A percentile compares a stretch with the other conserved stretches of the same genome.
Evolutionary conservation across 2,113 vertebrate genomes (phyloP).

Genomic region (Chitala chitala): DNA sequence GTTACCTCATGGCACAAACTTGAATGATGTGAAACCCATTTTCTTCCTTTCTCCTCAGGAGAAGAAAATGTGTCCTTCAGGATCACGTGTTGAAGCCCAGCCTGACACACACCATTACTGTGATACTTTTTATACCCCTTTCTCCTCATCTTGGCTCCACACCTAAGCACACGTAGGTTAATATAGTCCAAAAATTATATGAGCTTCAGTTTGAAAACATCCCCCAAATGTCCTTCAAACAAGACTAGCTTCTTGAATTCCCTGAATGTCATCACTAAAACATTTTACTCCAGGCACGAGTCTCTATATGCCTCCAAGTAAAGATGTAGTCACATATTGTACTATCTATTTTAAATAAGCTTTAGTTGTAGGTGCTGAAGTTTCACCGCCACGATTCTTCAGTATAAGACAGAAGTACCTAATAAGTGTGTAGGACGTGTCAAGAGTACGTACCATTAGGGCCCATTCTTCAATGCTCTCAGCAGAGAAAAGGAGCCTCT

Average conservation of each 20-base stretch:
- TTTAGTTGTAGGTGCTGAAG: background rate
- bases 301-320: too few species aligned
- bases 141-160: too few species aligned
- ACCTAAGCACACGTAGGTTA: too few species aligned
- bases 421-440: background rate
- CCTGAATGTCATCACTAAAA: too few species aligned
- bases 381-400: background rate
- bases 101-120: constrained; percentile 6
- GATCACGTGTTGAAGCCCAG: background rate
- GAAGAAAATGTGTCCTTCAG: background rate
- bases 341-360: background rate
- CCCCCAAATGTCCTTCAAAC: too few species aligned
- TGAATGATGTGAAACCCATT: background rate
- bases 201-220: too few species aligned
- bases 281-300: too few species aligned
- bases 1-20: background rate
- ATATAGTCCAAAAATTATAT: too few species aligned
- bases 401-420: background rate
- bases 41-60: background rate
- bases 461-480: background rate
- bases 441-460: background rate
- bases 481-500: background rate
- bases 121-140: background rate
- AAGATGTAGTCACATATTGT: too few species aligned
- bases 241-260: too few species aligned